Conservation (phyloP, 2,113 vertebrate species). For the Morphnarchus princeps region DNA sequence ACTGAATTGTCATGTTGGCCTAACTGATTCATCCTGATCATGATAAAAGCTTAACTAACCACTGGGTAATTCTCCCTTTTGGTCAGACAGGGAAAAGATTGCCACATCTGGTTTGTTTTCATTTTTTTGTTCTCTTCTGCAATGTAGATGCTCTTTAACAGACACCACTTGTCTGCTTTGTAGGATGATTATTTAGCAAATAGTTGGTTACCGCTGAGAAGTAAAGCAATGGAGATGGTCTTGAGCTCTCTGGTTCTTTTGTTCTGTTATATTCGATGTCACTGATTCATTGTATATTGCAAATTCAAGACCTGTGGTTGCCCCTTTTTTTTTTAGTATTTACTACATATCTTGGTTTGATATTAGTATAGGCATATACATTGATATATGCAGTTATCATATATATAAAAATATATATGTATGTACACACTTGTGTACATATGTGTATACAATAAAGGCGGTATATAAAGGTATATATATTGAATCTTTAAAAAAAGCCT, state of each 20-base stretch:
- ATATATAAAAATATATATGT: background rate
- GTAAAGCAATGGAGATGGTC: background rate
- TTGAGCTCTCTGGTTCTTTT: background rate
- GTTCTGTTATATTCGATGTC: background rate
- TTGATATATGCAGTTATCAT: background rate
- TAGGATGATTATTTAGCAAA: background rate
- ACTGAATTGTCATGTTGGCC: background rate
- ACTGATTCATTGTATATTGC: background rate
- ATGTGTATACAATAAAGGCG: background rate
- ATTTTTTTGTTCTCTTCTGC: background rate
- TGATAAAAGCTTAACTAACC: background rate
- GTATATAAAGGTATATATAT: background rate
- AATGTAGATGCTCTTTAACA: background rate
- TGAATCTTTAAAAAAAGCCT: background rate
- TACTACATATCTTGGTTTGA: background rate
- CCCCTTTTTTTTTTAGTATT: background rate
- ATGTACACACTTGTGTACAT: background rate
- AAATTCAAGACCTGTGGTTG: background rate
- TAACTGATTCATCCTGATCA: background rate
- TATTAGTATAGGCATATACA: background rate
- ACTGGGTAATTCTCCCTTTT: background rate
- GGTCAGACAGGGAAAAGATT: background rate
- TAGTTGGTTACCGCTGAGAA: background rate
- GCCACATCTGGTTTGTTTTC: background rate
- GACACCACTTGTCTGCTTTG: background rate